Evolutionary conservation across 2,888 invertebrate genomes (phyloP).

Genomic region (Apodemia hepburni): DNA sequence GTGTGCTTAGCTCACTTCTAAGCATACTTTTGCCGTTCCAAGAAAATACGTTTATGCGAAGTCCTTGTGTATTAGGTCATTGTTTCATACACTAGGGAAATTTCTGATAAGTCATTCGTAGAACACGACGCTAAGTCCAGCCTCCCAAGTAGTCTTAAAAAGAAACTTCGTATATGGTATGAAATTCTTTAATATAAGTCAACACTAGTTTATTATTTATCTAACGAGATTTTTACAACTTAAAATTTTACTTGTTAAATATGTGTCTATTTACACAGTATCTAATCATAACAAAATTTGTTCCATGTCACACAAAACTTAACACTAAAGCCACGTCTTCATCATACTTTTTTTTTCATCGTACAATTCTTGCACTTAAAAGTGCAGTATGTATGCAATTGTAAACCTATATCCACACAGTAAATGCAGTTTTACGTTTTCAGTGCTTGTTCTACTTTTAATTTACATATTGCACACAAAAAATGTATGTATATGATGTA

Average conservation of each 20-base stretch:
- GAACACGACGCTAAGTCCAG: too few species aligned
- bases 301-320: constrained; percentile 12
- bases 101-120: too few species aligned
- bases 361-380: neutral
- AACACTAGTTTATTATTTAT: constrained; percentile 7
- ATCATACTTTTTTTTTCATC: too few species aligned
- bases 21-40: too few species aligned
- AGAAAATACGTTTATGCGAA: too few species aligned
- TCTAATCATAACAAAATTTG: constrained; percentile 22
- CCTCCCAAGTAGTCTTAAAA: neutral
- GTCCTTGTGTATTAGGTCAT: too few species aligned
- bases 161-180: neutral
- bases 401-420: neutral
- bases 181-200: constrained; percentile 10
- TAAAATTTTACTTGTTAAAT: constrained; percentile 1
- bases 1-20: too few species aligned
- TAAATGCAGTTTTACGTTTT: neutral
- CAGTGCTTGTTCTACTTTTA: neutral
- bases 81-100: too few species aligned
- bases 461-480: neutral
- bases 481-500: neutral
- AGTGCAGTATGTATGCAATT: neutral
- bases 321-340: neutral
- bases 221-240: constrained; percentile 16
- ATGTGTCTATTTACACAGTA: constrained; percentile 30